Percentiles rank a stretch among this genome's conserved stretches.
Conservation (phyloP, 2,113 vertebrate genomes). For the Anseranas semipalmata region DNA sequence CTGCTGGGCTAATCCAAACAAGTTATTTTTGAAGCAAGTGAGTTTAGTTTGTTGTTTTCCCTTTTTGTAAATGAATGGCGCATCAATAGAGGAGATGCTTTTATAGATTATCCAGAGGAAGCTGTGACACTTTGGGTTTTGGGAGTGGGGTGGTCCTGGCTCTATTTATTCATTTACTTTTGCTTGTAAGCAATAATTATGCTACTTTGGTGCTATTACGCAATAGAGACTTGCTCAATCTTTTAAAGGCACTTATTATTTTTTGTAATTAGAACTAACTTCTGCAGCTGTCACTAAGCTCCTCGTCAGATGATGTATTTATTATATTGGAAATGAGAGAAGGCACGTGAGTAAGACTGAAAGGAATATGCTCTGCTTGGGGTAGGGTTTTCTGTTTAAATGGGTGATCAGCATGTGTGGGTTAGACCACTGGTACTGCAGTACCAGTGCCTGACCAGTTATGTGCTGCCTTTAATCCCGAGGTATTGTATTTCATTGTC, state of each 20-base stretch:
- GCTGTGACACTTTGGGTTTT: neutral
- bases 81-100: neutral
- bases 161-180: neutral
- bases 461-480: constrained; percentile 77
- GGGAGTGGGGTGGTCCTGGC: neutral
- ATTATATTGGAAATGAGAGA: constrained; percentile 71
- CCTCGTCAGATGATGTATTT: constrained; percentile 75
- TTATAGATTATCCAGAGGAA: neutral
- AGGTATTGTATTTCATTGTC: constrained; percentile 78
- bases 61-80: neutral
- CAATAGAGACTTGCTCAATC: constrained; percentile 45
- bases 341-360: constrained; percentile 68
- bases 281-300: constrained; percentile 81
- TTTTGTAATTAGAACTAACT: constrained; percentile 49
- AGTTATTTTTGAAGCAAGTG: neutral
- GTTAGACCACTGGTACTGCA: constrained; percentile 67
- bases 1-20: neutral
- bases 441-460: constrained; percentile 59
- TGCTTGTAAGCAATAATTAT: constrained; percentile 17
- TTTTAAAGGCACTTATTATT: constrained; percentile 64
- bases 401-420: constrained; percentile 67
- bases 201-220: constrained; percentile 36
- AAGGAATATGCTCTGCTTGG: constrained; percentile 65
- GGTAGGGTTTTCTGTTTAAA: constrained; percentile 74
- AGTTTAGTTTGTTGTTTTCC: neutral